Conservation (phyloP, 30 jellyfish, hydroid and myxozoan genomes). For the Euphysa ruthae region DNA sequence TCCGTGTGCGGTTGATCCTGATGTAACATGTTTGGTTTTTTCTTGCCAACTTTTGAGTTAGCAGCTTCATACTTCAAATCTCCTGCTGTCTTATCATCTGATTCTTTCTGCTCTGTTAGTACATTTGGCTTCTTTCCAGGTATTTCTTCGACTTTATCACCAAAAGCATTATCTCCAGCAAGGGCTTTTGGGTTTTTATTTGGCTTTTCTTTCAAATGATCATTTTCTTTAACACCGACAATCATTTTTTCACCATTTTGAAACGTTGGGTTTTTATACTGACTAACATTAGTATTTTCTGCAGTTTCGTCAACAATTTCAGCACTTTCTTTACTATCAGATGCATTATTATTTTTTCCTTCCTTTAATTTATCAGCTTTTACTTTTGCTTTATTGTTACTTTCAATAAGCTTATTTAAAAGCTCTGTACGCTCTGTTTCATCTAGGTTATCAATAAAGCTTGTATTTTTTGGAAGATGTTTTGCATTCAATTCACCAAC, state of each 20-base stretch:
- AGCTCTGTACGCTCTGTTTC: not conserved
- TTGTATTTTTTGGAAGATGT: not conserved
- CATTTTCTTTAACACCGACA: not conserved
- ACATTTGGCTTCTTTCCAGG: not conserved
- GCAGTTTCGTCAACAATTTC: not conserved
- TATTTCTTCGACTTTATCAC: not conserved
- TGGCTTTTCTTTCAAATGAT: not conserved
- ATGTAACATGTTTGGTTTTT: not conserved
- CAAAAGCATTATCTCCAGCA: not conserved
- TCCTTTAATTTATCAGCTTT: not conserved
- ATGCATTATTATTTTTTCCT: not conserved
- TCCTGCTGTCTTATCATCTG: constrained; percentile 7
- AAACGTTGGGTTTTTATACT: not conserved
- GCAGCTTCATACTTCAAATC: not conserved
- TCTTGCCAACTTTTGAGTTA: not conserved
- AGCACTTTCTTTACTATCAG: not conserved
- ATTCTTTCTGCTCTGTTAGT: not conserved
- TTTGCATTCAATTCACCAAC: not conserved
- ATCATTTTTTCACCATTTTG: not conserved
- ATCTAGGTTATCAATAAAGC: too few relatives aligned
- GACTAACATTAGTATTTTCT: not conserved
- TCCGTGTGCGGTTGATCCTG: not conserved
- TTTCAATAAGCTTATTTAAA: not conserved
- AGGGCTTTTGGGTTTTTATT: too few relatives aligned
- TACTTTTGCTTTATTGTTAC: not conserved